phyloP scores from a whole-genome alignment of 1,140 invertebrate species.

The Papilio dardanus region DNA sequence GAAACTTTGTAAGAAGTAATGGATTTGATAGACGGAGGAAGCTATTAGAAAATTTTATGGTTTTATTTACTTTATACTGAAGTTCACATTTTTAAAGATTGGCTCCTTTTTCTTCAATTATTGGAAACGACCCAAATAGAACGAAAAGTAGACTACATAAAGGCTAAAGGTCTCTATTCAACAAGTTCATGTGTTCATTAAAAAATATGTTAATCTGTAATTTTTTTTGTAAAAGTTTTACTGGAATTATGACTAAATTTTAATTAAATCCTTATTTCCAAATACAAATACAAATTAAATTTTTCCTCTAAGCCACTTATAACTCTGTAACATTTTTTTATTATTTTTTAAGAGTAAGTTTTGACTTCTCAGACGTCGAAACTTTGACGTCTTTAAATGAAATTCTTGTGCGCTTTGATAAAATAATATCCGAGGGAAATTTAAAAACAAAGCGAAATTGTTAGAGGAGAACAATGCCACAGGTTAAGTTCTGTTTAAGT shows the following conservation, averaged over 20 bases:
- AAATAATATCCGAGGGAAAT: conserved; percentile 7
- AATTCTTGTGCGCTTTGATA: conserved; percentile 20
- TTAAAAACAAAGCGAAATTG: conserved; percentile 22
- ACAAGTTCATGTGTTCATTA: too few species aligned
- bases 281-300: too few species aligned
- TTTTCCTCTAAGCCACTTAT: neutral
- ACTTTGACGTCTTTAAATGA: conserved; percentile 17
- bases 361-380: conserved; percentile 12
- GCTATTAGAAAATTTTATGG: conserved; percentile 54
- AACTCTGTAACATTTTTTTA: neutral
- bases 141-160: too few species aligned
- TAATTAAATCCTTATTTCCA: neutral
- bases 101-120: neutral
- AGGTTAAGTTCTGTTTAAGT: conserved; percentile 15
- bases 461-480: conserved; percentile 21
- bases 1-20: conserved; percentile 69
- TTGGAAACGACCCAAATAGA: neutral
- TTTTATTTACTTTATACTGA: conserved; percentile 43
- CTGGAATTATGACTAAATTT: neutral
- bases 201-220: too few species aligned
- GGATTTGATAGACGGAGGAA: conserved; percentile 49
- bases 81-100: conserved; percentile 19
- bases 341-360: neutral
- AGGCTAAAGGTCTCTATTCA: too few species aligned
- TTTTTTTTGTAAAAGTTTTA: neutral